Evolutionary conservation across 2,113 vertebrate species (phyloP), one percentile per base, ranked within the genome.

Genomic region (Tympanuchus pallidicinctus): DNA sequence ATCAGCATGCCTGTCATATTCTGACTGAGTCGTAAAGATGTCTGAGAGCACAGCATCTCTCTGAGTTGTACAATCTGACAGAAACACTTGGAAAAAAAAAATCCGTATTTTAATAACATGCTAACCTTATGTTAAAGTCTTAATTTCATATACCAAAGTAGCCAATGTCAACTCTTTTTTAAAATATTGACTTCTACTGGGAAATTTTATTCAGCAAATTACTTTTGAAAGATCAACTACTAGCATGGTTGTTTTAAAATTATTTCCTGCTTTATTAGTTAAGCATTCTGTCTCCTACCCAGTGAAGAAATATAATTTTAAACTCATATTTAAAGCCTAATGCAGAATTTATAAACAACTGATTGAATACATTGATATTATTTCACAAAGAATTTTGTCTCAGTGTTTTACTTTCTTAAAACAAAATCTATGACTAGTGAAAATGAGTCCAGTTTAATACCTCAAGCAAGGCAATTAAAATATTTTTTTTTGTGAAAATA

Each of bases 281-380:
- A 89, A 93, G 65, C 40, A 57, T 90, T 86, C 64, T 91, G n/a
- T 79, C 74, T 78, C 50, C 48, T 65, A 47, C 4, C 14, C 60
- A 67, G 63, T 48, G n/a, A 76, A 42, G 59, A 79, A 22, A 70
- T 17, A 2, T 54, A 79, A 90, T 93, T 94, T 95, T 90, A 76
- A 90, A 82, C 27, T 73, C 4, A 43, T 8, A 54, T 63, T 15
- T 12, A 72, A 27, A 60, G 13, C 4, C 63, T 82, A 66, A 57
- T 36, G 20, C 30, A 69, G 54, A 81, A 82, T 1, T 78, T 81
- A 52, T 0, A 1, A 32, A 28, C 57, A 88, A 82, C 10, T 0
- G 2, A 28, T 30, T 67, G 21, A 81, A 96, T 64, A 28, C 0
- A 17, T 67, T 36, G 67, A 72, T n/a, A 69, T 72, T 82, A 86